Evolutionary conservation across 2,888 invertebrate species (phyloP), one percentile per base, ranked within the genome.

Genomic region (Dermolepida albohirtum): DNA sequence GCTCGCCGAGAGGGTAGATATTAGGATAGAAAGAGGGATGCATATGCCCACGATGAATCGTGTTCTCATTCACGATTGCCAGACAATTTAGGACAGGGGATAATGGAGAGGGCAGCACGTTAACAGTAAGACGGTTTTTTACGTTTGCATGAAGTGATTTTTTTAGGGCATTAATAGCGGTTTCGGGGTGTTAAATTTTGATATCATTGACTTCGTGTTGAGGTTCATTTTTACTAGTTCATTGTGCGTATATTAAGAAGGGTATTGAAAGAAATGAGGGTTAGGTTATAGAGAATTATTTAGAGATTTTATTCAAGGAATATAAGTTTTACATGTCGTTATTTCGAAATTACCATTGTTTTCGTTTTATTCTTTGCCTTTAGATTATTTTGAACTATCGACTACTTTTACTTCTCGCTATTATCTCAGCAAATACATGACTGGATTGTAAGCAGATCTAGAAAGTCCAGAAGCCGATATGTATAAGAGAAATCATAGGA

Each of bases 131-230:
- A 54, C 67, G 49, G 22, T 41, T 57, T 62, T 62, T 62, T 14
- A 14, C 11, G 29, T 34, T 11, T 16, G 47, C 44, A 71, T 71
- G 74, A 72, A 74, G 75, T 75, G 75, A 76, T 76, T 78, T 78
- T 76, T 77, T 76, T 74, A 47, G 59, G 8, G 10, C 44, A 62
- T 76, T 77, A 74, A 73, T 74, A 73, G 77, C 74, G 78, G 78
- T 78, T 78, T 78, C 72, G 75, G 78, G 77, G 78, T 78, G 76
- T 77, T 77, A 77, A 78, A 78, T 78, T 77, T 72, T 71, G 71
- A 73, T 74, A 72, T 76, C 72, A 74, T 74, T 74, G 70, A 72
- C 74, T 62, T 67, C 12, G 11, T 12, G 27, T 44, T 44, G 27
- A 44, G 43, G 57, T 43, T 34, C 17, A 55, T 12, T 17, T 41